Evolutionary conservation across 2,113 vertebrate species (phyloP).

Genomic region (Podiceps cristatus): DNA sequence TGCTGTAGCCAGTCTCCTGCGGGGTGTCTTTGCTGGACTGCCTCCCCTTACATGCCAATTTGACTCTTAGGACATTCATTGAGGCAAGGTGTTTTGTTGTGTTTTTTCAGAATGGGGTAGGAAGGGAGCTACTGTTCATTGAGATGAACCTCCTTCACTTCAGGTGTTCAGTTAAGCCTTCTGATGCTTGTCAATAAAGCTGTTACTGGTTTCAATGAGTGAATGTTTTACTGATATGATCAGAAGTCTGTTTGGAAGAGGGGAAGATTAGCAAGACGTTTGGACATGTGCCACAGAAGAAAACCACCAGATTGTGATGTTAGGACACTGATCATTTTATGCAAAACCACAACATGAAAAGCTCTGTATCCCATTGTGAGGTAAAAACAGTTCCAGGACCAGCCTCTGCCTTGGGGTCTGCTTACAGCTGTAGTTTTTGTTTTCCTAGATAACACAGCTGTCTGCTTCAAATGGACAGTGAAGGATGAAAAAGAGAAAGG

Average conservation of each 20-base stretch:
- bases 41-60: accelerated
- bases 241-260: neutral
- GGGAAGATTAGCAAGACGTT: neutral
- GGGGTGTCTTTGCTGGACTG: neutral
- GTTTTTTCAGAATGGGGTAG: neutral
- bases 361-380: conserved; percentile 4
- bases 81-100: neutral
- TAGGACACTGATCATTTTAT: neutral
- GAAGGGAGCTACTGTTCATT: neutral
- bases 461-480: neutral
- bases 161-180: neutral
- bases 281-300: neutral
- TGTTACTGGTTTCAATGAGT: neutral
- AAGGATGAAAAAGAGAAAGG: neutral
- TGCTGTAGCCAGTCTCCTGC: neutral
- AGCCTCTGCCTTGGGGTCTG: neutral
- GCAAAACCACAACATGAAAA: neutral
- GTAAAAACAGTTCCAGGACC: neutral
- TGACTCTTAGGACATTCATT: neutral
- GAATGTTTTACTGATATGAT: neutral
- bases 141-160: neutral
- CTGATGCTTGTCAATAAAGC: neutral
- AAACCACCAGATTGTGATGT: neutral
- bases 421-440: neutral
- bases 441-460: neutral